Evolutionary conservation across 30 jellyfish, hydroid and myxozoan genomes (phyloP).

Genomic region (Clytia hemisphaerica): DNA sequence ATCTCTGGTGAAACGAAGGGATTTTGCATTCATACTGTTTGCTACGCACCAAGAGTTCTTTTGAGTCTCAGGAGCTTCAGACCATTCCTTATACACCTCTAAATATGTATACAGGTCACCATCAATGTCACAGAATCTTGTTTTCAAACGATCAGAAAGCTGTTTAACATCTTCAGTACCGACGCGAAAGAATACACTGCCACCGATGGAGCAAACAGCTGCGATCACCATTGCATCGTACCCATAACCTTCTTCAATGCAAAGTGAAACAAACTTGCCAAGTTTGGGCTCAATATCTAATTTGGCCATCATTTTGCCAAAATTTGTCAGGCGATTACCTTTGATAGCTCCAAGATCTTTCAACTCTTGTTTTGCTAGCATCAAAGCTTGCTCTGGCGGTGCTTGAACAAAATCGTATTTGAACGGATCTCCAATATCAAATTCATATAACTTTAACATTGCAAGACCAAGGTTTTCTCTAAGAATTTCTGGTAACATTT

Average conservation of each 20-base stretch:
- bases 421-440: slow-evolving; percentile 45
- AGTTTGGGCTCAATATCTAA: slow-evolving; percentile 49
- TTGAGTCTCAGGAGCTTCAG: background rate
- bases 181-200: slow-evolving; percentile 43
- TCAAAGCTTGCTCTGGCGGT: slow-evolving; percentile 36
- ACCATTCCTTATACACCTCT: slow-evolving; percentile 51
- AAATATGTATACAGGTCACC: slow-evolving; percentile 48
- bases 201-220: slow-evolving; percentile 41
- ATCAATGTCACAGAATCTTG: slow-evolving; percentile 30
- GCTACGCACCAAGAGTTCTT: slow-evolving; percentile 41
- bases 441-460: slow-evolving; percentile 29
- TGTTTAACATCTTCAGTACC: slow-evolving; percentile 52
- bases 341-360: slow-evolving; percentile 42
- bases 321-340: slow-evolving; percentile 13
- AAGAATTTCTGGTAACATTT: slow-evolving; percentile 44
- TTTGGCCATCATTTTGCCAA: slow-evolving; percentile 42
- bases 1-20: slow-evolving; percentile 37
- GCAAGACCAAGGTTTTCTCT: slow-evolving; percentile 53
- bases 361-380: slow-evolving; percentile 11
- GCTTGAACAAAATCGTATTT: slow-evolving; percentile 42
- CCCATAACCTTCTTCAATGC: slow-evolving; percentile 36
- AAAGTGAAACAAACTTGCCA: slow-evolving; percentile 36
- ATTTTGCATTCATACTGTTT: slow-evolving; percentile 44
- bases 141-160: slow-evolving; percentile 36
- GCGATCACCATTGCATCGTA: slow-evolving; percentile 27